phyloP scores from a whole-genome alignment of 2,113 vertebrate genomes.

The Thinocorus orbignyianus region DNA sequence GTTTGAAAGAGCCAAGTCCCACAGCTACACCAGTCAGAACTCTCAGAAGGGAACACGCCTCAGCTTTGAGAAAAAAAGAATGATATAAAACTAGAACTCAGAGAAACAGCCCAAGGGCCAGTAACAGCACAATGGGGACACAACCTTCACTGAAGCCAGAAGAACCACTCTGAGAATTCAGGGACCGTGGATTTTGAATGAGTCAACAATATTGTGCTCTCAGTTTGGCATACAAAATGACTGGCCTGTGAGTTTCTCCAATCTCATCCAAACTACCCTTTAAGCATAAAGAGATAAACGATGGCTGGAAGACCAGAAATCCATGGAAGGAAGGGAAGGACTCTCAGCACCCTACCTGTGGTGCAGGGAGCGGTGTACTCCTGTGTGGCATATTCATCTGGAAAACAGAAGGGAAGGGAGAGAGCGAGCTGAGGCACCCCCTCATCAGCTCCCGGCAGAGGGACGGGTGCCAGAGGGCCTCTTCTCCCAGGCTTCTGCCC shows the following conservation, averaged over 20 bases:
- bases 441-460: not conserved
- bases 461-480: not conserved
- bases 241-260: not conserved
- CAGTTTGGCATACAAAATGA: not conserved
- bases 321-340: not conserved
- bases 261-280: not conserved
- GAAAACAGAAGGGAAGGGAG: not conserved
- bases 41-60: not conserved
- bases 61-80: not conserved
- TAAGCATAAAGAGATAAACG: not conserved
- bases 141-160: not conserved
- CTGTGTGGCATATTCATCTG: conserved; percentile 52
- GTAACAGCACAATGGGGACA: not conserved
- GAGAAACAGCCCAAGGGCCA: not conserved
- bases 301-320: not conserved
- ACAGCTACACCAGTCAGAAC: not conserved
- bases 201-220: not conserved
- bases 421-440: not conserved
- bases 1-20: not conserved
- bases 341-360: not conserved
- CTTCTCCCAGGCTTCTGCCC: not conserved
- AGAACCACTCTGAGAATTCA: not conserved
- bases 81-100: not conserved
- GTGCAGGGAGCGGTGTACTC: conserved; percentile 55
- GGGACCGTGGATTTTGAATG: not conserved